A percentile compares a stretch with the other conserved stretches of the same genome.
Evolutionary conservation across 2,888 invertebrate genomes (phyloP).

Genomic region (Timema cristinae): DNA sequence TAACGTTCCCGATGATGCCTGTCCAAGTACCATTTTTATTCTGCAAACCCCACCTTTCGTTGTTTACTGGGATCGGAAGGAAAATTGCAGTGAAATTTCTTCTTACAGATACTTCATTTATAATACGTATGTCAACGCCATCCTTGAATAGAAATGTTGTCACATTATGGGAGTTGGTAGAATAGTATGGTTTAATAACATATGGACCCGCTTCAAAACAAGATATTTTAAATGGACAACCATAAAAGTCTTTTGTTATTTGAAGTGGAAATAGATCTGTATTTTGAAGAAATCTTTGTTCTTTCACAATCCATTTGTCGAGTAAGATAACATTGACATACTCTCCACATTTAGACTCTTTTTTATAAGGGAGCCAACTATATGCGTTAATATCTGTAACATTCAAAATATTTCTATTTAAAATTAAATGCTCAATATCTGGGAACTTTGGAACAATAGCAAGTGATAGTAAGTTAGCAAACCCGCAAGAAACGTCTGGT

Average conservation of each 20-base stretch:
- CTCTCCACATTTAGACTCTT: background rate
- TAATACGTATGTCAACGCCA: background rate
- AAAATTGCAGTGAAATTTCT: background rate
- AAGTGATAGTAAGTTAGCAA: no score
- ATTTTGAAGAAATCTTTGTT: background rate
- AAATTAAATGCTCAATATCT: no score
- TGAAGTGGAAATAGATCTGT: background rate
- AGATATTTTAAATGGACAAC: background rate
- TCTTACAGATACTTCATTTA: background rate
- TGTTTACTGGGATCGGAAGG: background rate
- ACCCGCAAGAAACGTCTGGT: no score
- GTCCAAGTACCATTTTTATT: background rate
- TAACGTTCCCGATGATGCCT: conserved; percentile 9
- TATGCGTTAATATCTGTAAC: background rate
- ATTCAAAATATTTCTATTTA: no score
- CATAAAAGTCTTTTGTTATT: background rate
- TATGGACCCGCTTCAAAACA: background rate
- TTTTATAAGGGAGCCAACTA: background rate
- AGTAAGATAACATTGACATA: background rate
- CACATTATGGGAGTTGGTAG: background rate
- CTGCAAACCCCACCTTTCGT: conserved; percentile 1
- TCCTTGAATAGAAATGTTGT: background rate
- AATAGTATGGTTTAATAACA: background rate
- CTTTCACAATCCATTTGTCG: background rate
- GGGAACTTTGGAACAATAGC: no score